phyloP scores from a whole-genome alignment of 2,888 invertebrate genomes.

The Ophioninae sp. region DNA sequence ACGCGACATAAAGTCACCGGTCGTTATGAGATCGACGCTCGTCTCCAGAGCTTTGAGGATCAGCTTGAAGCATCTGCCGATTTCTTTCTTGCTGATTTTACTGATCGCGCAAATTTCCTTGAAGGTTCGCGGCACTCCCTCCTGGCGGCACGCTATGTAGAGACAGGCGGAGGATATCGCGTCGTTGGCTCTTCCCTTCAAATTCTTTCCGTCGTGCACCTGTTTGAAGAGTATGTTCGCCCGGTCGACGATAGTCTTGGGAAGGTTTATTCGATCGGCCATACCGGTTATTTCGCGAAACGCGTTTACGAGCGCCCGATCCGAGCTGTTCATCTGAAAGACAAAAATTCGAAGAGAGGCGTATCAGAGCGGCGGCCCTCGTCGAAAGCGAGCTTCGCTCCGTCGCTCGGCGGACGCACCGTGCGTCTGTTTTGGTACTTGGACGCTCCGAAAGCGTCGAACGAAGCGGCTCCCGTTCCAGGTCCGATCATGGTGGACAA shows the following conservation, averaged over 20 bases:
- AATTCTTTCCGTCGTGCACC: slow-evolving; percentile 97
- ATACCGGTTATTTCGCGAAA: slow-evolving; percentile 98
- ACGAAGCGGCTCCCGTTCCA: slow-evolving; percentile 88
- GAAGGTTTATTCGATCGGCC: slow-evolving; percentile 98
- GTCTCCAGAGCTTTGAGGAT: slow-evolving; percentile 98
- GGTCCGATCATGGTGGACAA: slow-evolving; percentile 97
- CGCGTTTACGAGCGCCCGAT: slow-evolving; percentile 96
- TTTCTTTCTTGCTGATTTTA: slow-evolving; percentile 99
- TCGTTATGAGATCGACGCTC: slow-evolving; percentile 98
- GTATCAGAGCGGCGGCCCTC: not conserved
- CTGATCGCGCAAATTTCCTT: slow-evolving; percentile 99
- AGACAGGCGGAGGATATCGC: slow-evolving; percentile 99
- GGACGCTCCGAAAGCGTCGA: slow-evolving; percentile 90
- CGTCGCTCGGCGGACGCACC: slow-evolving; percentile 76
- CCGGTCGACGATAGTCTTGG: slow-evolving; percentile 97
- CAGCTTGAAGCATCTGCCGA: slow-evolving; percentile 98
- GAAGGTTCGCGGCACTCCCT: slow-evolving; percentile 99
- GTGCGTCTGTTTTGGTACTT: slow-evolving; percentile 86
- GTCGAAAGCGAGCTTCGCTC: not conserved
- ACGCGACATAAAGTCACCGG: slow-evolving; percentile 99
- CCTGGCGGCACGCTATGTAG: slow-evolving; percentile 99
- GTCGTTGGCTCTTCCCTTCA: slow-evolving; percentile 98
- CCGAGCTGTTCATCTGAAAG: slow-evolving; percentile 95
- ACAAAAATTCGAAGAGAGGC: slow-evolving; percentile 65
- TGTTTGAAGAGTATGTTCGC: slow-evolving; percentile 99